Percentiles rank a stretch among this genome's conserved stretches.
phyloP scores from a whole-genome alignment of 2,113 vertebrate genomes.

The Orycteropus afer region DNA sequence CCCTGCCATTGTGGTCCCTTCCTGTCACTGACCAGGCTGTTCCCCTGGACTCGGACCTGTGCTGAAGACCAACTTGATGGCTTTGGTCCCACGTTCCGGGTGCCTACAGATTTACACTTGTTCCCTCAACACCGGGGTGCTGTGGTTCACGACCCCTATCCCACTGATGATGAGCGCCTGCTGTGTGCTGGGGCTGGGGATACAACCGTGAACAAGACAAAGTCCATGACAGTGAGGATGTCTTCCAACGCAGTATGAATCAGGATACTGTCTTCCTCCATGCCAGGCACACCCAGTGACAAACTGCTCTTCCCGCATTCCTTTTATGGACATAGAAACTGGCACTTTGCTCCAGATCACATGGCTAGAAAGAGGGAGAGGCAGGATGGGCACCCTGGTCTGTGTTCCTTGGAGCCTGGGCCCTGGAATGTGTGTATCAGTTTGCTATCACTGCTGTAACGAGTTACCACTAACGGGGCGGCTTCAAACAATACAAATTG shows the following conservation, averaged over 20 bases:
- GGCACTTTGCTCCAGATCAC: neutral
- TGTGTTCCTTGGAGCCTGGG: neutral
- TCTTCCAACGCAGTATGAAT: no score
- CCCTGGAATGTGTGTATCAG: fast-evolving
- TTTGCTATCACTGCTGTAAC: neutral
- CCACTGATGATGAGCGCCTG: neutral
- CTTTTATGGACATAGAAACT: neutral
- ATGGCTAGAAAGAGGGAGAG: neutral
- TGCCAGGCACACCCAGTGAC: no score
- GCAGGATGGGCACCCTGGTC: neutral
- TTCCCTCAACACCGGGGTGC: neutral
- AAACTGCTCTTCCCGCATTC: fast-evolving
- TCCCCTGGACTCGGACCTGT: neutral
- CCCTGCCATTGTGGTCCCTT: neutral
- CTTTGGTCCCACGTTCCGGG: neutral
- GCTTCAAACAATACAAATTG: no score
- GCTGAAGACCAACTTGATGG: neutral
- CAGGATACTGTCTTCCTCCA: neutral
- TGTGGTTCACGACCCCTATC: neutral
- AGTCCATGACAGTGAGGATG: neutral
- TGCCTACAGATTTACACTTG: no score
- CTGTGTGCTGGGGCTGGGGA: neutral
- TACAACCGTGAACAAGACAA: fast-evolving
- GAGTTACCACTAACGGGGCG: neutral
- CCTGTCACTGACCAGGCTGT: neutral